Evolutionary conservation across 2,888 invertebrate genomes (phyloP).

Genomic region (Mimas tiliae): DNA sequence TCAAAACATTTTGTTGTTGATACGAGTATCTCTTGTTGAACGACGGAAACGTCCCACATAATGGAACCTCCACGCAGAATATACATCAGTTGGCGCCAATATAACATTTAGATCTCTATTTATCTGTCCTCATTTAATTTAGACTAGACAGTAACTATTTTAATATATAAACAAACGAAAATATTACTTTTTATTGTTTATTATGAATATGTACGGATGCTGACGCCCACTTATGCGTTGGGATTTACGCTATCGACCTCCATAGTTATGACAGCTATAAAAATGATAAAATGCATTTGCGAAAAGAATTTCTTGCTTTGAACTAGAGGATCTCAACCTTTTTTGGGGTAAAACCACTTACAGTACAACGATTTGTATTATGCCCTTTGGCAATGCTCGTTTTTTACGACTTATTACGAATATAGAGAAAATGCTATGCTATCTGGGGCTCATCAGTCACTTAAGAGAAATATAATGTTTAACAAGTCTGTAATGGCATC

Average conservation of each 20-base stretch:
- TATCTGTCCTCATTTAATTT: slow-evolving; percentile 4
- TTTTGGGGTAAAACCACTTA: neutral
- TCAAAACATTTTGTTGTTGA: no score
- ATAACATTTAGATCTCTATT: neutral
- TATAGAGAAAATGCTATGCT: no score
- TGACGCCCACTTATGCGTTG: slow-evolving; percentile 1
- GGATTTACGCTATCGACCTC: slow-evolving; percentile 13
- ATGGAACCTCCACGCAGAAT: no score
- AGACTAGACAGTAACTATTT: neutral
- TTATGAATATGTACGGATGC: neutral
- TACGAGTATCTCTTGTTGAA: no score
- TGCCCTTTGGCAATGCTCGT: no score
- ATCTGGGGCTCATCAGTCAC: no score
- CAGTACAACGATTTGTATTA: no score
- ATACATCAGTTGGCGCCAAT: slow-evolving; percentile 3
- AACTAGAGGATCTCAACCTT: neutral
- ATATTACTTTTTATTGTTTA: neutral
- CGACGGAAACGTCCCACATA: no score
- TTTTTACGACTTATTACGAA: no score
- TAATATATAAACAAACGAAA: slow-evolving; percentile 2
- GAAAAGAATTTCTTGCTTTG: slow-evolving; percentile 9
- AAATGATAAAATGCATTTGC: slow-evolving; percentile 24
- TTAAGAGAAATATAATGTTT: no score
- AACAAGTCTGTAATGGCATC: no score
- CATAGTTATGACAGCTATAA: slow-evolving; percentile 30